A percentile compares a stretch with the other conserved stretches of the same genome.
Evolutionary conservation across 2,113 vertebrate genomes (phyloP).

Genomic region (Steatornis caripensis): DNA sequence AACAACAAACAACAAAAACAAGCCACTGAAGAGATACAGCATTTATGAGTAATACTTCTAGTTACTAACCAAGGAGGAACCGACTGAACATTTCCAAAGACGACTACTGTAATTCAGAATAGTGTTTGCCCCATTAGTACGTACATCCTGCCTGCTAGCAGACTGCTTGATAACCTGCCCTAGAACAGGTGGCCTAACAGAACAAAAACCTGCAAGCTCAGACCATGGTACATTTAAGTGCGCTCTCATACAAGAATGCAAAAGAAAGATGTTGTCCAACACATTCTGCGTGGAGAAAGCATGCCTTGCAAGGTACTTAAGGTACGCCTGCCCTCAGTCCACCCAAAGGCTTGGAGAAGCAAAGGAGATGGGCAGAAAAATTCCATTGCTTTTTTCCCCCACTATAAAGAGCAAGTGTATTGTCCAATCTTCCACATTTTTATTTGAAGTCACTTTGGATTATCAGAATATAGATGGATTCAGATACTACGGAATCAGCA

Average conservation of each 20-base stretch:
- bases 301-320: neutral
- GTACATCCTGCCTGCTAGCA: neutral
- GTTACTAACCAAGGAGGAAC: neutral
- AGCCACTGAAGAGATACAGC: neutral
- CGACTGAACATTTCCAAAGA: neutral
- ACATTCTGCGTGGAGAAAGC: neutral
- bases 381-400: neutral
- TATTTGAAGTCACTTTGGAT: neutral
- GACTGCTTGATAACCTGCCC: neutral
- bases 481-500: neutral
- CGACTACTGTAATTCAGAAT: neutral
- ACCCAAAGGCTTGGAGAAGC: neutral
- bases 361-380: neutral
- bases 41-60: neutral
- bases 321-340: neutral
- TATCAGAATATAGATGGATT: neutral
- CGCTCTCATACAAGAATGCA: neutral
- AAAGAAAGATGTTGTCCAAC: neutral
- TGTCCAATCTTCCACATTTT: neutral
- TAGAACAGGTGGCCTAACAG: neutral
- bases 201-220: neutral
- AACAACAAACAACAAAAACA: neutral
- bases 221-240: neutral
- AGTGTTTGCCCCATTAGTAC: neutral
- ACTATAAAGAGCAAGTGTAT: neutral